Conservation (phyloP, 2,797 vertebrate species). For the Falco cherrug region DNA sequence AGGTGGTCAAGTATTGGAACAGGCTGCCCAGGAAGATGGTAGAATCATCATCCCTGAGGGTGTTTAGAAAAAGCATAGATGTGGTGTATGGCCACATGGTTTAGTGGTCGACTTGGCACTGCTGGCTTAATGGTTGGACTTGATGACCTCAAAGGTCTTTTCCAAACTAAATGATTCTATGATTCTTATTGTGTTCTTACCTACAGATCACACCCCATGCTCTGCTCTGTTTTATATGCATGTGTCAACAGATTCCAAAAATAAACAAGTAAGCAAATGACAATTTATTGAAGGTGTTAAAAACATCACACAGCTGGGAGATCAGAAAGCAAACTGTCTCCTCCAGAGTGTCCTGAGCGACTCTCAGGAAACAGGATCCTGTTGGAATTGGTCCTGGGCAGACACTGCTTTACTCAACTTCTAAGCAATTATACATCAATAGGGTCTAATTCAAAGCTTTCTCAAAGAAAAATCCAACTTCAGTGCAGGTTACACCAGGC, state of each 20-base stretch:
- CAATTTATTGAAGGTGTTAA: background rate
- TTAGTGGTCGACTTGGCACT: too few species aligned
- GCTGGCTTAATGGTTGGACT: too few species aligned
- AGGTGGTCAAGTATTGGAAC: too few species aligned
- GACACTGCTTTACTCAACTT: background rate
- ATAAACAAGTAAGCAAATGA: background rate
- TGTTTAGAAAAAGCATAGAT: too few species aligned
- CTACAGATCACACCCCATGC: background rate
- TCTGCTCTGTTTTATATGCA: background rate
- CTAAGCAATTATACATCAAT: background rate
- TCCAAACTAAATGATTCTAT: too few species aligned
- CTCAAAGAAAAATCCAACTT: background rate
- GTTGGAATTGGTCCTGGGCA: background rate
- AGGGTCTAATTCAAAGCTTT: background rate
- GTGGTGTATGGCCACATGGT: too few species aligned
- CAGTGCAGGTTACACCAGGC: background rate
- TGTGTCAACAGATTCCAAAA: background rate
- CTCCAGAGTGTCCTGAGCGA: background rate
- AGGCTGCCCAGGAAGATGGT: too few species aligned
- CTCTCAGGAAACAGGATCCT: background rate
- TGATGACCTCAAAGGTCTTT: too few species aligned
- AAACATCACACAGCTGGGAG: background rate
- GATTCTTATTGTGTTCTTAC: background rate
- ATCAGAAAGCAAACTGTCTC: background rate
- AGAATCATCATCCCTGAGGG: too few species aligned